Evolutionary conservation across 2,113 vertebrate genomes (phyloP), one percentile per base, ranked within the genome.

Genomic region (Monopterus albus): DNA sequence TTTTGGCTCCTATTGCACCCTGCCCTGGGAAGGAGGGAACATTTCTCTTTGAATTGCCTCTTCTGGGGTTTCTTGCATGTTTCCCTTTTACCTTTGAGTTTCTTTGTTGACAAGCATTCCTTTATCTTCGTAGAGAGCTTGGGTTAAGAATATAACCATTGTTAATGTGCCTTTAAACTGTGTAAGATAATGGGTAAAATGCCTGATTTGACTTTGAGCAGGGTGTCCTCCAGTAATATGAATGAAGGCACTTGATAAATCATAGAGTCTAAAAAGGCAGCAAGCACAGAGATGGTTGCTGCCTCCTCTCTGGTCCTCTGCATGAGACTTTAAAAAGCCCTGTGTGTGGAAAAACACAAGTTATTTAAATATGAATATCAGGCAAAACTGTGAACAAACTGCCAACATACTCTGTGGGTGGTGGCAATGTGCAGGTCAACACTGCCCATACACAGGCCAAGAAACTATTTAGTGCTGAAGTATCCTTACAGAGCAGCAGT

Each of bases 271-370:
- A 55, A 74, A 73, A 42, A 74, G 68, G 69, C 69, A 79, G 53
- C 50, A 66, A 35, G 21, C 23, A 25, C 49, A 60, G 53, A 79
- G 80, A 71, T 75, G 73, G 73, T 57, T 74, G 81, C 66, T 78
- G 72, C 70, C 38, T 85, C 57, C 9, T 79, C 42, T 35, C 60
- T 38, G 46, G 43, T 59, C 25, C 43, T 67, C 60, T 55, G 26
- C 46, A 43, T 28, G 36, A 60, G 29, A 28, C 70, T 71, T 67
- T 71, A 70, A 66, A 69, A 71, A 49, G 66, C 60, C 9, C 42
- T 8, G 12, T 46, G 69, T 47, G 26, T 75, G 67, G 25, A 60
- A 63, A 31, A 38, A 51, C 45, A 71, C 12, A 14, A 47, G 29
- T 38, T 46, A 29, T 57, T 72, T 35, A 33, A 46, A 49, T 49